Conservation (phyloP, 2,113 vertebrate species). For the Mustela lutreola region DNA sequence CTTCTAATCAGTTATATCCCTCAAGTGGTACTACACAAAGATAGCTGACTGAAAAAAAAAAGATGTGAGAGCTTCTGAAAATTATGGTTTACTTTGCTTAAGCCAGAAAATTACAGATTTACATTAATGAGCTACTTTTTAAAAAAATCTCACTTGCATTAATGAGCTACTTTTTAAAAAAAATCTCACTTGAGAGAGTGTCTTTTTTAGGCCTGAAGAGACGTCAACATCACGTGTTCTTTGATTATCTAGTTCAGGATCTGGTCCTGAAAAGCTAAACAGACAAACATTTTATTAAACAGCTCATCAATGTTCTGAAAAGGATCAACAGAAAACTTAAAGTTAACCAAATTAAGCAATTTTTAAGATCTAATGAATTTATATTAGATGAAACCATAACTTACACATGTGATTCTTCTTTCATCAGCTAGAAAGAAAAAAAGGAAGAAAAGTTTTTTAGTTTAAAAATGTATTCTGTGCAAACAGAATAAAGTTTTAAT, state of each 20-base stretch:
- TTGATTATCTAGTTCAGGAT: constrained; percentile 43
- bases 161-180: neutral
- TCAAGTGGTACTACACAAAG: neutral
- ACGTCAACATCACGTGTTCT: neutral
- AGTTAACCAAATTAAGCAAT: neutral
- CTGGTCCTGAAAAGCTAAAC: constrained; percentile 62
- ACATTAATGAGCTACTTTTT: neutral
- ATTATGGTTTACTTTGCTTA: neutral
- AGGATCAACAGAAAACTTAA: constrained; percentile 13
- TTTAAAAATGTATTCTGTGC: constrained; percentile 65
- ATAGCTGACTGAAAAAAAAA: neutral
- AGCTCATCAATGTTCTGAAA: constrained; percentile 9
- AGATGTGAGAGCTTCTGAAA: neutral
- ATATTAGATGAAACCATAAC: constrained; percentile 67
- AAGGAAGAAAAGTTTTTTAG: neutral
- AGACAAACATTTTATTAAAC: constrained; percentile 36
- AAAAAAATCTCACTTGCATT: constrained; percentile 62
- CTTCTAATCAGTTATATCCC: neutral
- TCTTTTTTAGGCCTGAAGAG: constrained; percentile 57
- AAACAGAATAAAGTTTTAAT: constrained; percentile 26
- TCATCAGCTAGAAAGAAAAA: constrained; percentile 80
- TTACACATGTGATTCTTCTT: constrained; percentile 79
- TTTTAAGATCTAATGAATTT: constrained; percentile 45
- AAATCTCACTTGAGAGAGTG: constrained; percentile 63
- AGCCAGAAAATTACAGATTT: neutral